phyloP scores from a whole-genome alignment of 2,888 invertebrate genomes.

The Pachymerium ferrugineum region DNA sequence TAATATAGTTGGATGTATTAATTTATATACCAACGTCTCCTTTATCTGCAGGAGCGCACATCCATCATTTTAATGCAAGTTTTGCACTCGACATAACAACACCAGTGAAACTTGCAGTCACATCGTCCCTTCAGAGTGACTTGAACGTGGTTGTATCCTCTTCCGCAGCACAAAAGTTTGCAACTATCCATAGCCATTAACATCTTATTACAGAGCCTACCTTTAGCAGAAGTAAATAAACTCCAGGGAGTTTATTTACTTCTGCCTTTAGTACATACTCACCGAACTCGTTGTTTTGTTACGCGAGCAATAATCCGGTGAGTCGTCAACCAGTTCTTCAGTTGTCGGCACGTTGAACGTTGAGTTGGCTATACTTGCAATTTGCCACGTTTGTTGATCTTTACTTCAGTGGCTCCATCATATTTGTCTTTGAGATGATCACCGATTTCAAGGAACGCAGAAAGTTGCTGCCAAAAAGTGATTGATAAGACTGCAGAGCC shows the following conservation, averaged over 20 bases:
- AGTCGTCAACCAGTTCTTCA: conserved; percentile 86
- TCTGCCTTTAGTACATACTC: too few relatives aligned
- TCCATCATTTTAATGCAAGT: conserved; percentile 71
- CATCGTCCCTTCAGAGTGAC: conserved; percentile 72
- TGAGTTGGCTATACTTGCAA: conserved; percentile 72
- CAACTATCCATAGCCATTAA: conserved; percentile 68
- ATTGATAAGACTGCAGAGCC: conserved; percentile 94
- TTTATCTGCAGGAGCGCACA: conserved; percentile 78
- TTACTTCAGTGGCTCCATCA: conserved; percentile 86
- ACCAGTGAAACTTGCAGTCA: conserved; percentile 93
- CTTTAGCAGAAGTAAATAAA: too few relatives aligned
- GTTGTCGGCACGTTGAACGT: conserved; percentile 78
- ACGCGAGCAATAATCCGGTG: conserved; percentile 87
- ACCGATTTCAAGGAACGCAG: conserved; percentile 84
- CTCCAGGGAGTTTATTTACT: too few relatives aligned
- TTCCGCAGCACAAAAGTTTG: conserved; percentile 81
- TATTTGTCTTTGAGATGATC: conserved; percentile 85
- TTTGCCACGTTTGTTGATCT: conserved; percentile 76
- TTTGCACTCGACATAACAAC: conserved; percentile 88
- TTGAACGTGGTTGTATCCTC: conserved; percentile 83
- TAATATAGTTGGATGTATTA: neutral
- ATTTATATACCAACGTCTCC: neutral
- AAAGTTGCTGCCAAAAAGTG: conserved; percentile 94
- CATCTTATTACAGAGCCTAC: conserved; percentile 69
- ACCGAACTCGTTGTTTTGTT: conserved; percentile 68